These are phyloP conservation scores for Habropoda laboriosa DNA, from an alignment of 1,140 invertebrate genomes.

Conservation along the genomic window DNA sequence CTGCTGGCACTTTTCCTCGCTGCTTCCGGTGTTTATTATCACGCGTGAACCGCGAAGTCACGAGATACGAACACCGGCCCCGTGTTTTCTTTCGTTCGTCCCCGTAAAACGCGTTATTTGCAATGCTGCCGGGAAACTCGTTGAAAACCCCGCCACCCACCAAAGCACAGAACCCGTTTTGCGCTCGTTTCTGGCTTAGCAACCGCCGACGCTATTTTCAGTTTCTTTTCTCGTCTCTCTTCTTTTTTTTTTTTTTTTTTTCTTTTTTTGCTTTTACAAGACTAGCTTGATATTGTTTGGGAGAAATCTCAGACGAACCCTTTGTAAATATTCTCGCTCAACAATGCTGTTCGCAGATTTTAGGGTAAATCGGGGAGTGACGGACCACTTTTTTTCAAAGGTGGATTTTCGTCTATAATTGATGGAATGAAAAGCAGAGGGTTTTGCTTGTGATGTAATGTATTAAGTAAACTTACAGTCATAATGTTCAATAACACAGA, in stretches of 20 bases:
- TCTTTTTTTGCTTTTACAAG: background rate
- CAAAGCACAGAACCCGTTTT: background rate
- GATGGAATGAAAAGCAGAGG: too few relatives aligned
- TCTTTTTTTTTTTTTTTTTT: background rate
- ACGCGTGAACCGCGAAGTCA: conserved; percentile 14
- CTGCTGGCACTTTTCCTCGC: conserved; percentile 25
- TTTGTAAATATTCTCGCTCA: background rate
- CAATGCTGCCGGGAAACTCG: conserved; percentile 11
- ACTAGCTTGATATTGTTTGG: background rate
- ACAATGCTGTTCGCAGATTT: too few relatives aligned
- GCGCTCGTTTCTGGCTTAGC: background rate
- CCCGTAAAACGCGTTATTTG: conserved; percentile 13
- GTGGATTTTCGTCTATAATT: too few relatives aligned
- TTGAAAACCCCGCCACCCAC: background rate
- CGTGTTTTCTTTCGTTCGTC: conserved; percentile 10
- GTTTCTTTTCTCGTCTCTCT: background rate
- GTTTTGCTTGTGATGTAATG: too few relatives aligned
- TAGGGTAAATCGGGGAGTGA: too few relatives aligned
- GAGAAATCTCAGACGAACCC: background rate
- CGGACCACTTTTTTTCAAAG: too few relatives aligned
- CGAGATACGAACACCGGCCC: conserved; percentile 8
- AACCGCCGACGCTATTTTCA: background rate
- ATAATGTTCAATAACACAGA: too few relatives aligned
- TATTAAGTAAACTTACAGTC: too few relatives aligned
- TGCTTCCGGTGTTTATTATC: conserved; percentile 52